phyloP scores from a whole-genome alignment of 1,140 invertebrate species.

The Sarcophaga bullata region DNA sequence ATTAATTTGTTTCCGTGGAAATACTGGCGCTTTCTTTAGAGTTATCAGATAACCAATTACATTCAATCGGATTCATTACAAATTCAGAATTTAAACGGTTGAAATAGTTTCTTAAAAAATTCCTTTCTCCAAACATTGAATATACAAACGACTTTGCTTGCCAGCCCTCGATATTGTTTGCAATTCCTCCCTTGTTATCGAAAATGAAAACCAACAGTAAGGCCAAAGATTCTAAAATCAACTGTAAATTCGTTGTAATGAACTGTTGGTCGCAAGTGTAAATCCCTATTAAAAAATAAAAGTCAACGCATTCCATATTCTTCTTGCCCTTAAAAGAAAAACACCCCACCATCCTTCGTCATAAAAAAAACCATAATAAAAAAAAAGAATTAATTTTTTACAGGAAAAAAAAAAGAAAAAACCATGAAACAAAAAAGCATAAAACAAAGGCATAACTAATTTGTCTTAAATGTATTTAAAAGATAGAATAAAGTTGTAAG shows the following conservation, averaged over 20 bases:
- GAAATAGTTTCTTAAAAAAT: too few relatives aligned
- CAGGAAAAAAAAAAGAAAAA: not conserved
- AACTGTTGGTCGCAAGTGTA: constrained; percentile 19
- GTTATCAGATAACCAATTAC: too few relatives aligned
- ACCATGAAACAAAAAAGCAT: not conserved
- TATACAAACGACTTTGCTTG: too few relatives aligned
- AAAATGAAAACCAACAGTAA: too few relatives aligned
- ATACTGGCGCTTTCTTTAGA: too few relatives aligned
- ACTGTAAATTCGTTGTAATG: constrained; percentile 10
- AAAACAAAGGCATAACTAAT: constrained; percentile 21
- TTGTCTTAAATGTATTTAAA: constrained; percentile 27
- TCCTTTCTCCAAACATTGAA: too few relatives aligned
- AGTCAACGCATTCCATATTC: not conserved
- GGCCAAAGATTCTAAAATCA: not conserved
- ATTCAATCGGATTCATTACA: too few relatives aligned
- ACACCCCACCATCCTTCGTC: not conserved
- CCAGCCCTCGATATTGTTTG: too few relatives aligned
- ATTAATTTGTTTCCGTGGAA: too few relatives aligned
- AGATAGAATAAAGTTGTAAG: not conserved
- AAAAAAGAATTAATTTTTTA: not conserved
- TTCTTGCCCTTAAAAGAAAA: not conserved
- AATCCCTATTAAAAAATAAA: constrained; percentile 18
- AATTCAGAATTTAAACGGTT: too few relatives aligned
- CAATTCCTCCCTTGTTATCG: too few relatives aligned
- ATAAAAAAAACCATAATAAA: not conserved